Evolutionary conservation across 2,113 vertebrate species (phyloP).

Genomic region (Lagopus leucura): DNA sequence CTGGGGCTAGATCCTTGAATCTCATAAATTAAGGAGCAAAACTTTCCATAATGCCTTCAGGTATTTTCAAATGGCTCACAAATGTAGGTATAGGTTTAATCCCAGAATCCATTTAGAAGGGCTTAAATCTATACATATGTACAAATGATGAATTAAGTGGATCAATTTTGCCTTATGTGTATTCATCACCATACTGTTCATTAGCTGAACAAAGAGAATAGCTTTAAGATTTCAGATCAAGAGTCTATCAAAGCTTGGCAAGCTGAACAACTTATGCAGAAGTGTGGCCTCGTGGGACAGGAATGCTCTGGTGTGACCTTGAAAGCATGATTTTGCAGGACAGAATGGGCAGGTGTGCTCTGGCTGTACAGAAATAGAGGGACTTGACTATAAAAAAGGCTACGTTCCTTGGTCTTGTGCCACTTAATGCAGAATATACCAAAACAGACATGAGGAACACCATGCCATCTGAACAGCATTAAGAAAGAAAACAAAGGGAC

Average conservation of each 20-base stretch:
- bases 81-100: slow-evolving; percentile 61
- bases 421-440: neutral
- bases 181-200: slow-evolving; percentile 77
- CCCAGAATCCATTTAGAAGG: slow-evolving; percentile 71
- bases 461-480: too few relatives aligned
- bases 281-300: neutral
- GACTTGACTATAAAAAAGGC: neutral
- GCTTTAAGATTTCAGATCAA: slow-evolving; percentile 68
- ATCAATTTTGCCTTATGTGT: slow-evolving; percentile 77
- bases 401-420: neutral
- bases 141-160: slow-evolving; percentile 77
- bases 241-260: slow-evolving; percentile 75
- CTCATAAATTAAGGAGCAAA: slow-evolving; percentile 27
- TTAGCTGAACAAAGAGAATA: slow-evolving; percentile 78
- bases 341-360: neutral
- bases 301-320: slow-evolving; percentile 41
- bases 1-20: neutral
- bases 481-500: neutral
- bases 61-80: slow-evolving; percentile 6
- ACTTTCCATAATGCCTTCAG: slow-evolving; percentile 8
- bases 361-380: neutral
- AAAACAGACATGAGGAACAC: neutral
- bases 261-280: slow-evolving; percentile 58
- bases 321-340: neutral
- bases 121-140: slow-evolving; percentile 74